Evolutionary conservation across 2,113 vertebrate species (phyloP).

Genomic region (Petrocephalus zakoni): DNA sequence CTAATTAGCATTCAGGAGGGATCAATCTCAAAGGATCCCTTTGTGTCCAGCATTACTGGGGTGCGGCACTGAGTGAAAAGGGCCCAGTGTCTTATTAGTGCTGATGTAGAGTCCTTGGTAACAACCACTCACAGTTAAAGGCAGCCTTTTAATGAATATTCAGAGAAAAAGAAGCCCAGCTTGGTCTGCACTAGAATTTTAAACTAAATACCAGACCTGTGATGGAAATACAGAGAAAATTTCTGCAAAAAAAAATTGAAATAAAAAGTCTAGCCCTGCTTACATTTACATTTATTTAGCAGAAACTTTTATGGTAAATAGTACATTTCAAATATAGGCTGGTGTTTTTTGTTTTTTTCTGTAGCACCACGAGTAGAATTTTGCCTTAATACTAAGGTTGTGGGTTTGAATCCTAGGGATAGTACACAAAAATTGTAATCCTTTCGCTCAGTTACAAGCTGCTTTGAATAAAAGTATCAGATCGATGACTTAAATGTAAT

Average conservation of each 20-base stretch:
- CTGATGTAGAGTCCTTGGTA: neutral
- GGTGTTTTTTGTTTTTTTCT: neutral
- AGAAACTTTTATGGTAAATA: neutral
- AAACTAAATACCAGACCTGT: neutral
- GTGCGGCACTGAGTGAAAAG: neutral
- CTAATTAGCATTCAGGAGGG: neutral
- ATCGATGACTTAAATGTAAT: neutral
- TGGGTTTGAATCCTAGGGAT: neutral
- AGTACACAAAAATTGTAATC: neutral
- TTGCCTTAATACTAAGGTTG: neutral
- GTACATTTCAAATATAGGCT: neutral
- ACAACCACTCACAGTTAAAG: neutral
- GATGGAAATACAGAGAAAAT: neutral
- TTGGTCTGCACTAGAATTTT: slow-evolving; percentile 6
- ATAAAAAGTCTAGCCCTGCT: neutral
- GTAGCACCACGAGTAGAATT: neutral
- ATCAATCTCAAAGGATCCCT: neutral
- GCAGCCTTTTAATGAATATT: neutral
- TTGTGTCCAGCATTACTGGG: neutral
- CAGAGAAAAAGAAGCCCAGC: neutral
- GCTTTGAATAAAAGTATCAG: neutral
- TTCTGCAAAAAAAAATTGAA: neutral
- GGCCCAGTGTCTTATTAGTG: neutral
- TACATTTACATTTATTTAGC: neutral
- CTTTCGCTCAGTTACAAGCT: neutral